Evolutionary conservation across 1,140 invertebrate species (phyloP).

Genomic region (Pteromalus puparum): DNA sequence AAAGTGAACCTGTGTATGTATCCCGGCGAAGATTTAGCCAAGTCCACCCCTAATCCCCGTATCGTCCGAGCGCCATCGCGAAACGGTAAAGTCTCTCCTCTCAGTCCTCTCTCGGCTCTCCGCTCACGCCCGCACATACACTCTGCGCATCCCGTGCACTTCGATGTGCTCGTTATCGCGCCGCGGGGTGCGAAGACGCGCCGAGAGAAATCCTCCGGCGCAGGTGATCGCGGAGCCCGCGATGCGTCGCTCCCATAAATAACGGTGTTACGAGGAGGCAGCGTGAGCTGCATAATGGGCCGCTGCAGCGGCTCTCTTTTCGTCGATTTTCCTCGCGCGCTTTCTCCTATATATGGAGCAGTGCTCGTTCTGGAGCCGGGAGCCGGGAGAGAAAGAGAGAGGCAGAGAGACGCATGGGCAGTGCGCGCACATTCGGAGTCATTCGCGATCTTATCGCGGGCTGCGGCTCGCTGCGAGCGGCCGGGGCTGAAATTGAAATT

Average conservation of each 20-base stretch:
- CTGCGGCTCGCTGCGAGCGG: not conserved
- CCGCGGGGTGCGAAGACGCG: not conserved
- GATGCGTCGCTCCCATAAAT: slow-evolving; percentile 34
- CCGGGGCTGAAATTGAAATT: slow-evolving; percentile 43
- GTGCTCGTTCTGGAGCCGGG: not conserved
- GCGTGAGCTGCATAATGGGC: slow-evolving; percentile 42
- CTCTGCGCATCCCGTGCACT: not conserved
- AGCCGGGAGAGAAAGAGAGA: too few relatives aligned
- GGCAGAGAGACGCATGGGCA: slow-evolving; percentile 2
- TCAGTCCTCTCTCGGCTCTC: not conserved
- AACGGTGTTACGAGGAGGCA: slow-evolving; percentile 22
- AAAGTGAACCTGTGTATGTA: not conserved
- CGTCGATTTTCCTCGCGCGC: slow-evolving; percentile 19
- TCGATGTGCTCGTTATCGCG: slow-evolving; percentile 26
- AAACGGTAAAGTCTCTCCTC: slow-evolving; percentile 7
- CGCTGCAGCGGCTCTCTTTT: not conserved
- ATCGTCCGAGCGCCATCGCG: not conserved
- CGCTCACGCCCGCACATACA: not conserved
- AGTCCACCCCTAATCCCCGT: not conserved
- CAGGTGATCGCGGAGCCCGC: slow-evolving; percentile 12
- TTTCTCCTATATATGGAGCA: not conserved
- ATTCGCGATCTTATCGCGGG: slow-evolving; percentile 39
- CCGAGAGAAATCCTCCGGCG: not conserved
- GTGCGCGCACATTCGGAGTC: slow-evolving; percentile 6
- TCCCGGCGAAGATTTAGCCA: not conserved